A percentile compares a stretch with the other conserved stretches of the same genome.
Evolutionary conservation across 2,888 invertebrate genomes (phyloP).

Genomic region (Drosophila vallismaia): DNA sequence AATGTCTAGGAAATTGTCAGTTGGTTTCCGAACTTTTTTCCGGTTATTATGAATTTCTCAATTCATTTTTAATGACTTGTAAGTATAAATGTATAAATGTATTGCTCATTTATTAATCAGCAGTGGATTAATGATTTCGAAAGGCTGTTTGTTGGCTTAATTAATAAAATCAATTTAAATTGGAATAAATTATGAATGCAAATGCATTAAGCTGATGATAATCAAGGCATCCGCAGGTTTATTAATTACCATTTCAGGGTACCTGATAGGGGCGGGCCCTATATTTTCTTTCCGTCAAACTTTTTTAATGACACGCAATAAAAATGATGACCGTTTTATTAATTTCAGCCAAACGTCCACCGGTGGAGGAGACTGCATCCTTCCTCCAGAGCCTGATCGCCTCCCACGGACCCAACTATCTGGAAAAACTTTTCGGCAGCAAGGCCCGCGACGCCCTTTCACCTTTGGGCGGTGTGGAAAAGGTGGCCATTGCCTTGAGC

Average conservation of each 20-base stretch:
- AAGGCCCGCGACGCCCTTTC: conserved; percentile 96
- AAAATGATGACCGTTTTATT: conserved; percentile 22
- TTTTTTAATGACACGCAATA: conserved; percentile 35
- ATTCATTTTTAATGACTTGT: conserved; percentile 26
- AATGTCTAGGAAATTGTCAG: conserved; percentile 40
- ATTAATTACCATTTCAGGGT: conserved; percentile 24
- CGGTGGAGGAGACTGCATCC: conserved; percentile 97
- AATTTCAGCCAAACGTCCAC: conserved; percentile 94
- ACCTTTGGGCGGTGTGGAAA: conserved; percentile 96
- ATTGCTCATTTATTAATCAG: conserved; percentile 19
- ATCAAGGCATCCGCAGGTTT: conserved; percentile 13
- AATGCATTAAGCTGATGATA: conserved; percentile 31
- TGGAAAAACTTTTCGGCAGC: conserved; percentile 97
- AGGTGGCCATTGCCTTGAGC: conserved; percentile 96
- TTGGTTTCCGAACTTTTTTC: background rate
- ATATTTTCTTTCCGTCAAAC: too few species aligned
- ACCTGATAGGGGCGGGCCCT: too few species aligned
- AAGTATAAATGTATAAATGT: conserved; percentile 21
- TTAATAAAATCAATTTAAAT: conserved; percentile 43
- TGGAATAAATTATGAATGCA: conserved; percentile 31
- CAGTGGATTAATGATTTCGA: conserved; percentile 7
- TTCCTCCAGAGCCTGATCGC: conserved; percentile 96
- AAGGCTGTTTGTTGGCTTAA: conserved; percentile 26
- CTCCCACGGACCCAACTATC: conserved; percentile 97
- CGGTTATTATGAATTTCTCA: background rate